phyloP scores from a whole-genome alignment of 2,888 invertebrate species.

The Bellardia bayeri region DNA sequence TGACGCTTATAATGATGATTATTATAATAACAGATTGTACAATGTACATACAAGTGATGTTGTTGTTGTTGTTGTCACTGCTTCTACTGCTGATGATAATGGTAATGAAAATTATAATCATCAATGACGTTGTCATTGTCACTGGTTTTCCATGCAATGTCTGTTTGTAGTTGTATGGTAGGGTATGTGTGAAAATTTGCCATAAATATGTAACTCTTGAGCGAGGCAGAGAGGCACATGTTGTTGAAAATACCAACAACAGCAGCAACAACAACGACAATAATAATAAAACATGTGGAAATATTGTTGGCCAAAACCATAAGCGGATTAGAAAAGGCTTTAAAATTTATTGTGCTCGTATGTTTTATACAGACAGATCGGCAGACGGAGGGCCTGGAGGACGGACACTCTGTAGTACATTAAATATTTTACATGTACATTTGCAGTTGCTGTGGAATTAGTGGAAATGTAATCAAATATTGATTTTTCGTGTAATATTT shows the following conservation, averaged over 20 bases:
- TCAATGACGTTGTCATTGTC: slow-evolving; percentile 68
- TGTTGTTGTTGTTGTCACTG: neutral
- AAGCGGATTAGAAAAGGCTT: slow-evolving; percentile 69
- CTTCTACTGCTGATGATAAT: slow-evolving; percentile 26
- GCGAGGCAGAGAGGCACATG: slow-evolving; percentile 8
- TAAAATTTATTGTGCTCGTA: slow-evolving; percentile 56
- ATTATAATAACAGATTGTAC: slow-evolving; percentile 18
- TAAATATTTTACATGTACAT: slow-evolving; percentile 53
- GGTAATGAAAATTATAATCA: slow-evolving; percentile 67
- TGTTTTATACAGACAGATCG: neutral
- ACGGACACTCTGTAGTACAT: slow-evolving; percentile 18
- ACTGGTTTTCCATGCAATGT: slow-evolving; percentile 18
- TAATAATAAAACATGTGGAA: slow-evolving; percentile 53
- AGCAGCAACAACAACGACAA: neutral
- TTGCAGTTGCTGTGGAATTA: slow-evolving; percentile 47
- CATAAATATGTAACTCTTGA: slow-evolving; percentile 31
- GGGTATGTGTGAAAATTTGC: slow-evolving; percentile 47
- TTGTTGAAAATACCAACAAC: slow-evolving; percentile 12
- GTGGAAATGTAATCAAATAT: slow-evolving; percentile 58
- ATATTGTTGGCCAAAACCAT: slow-evolving; percentile 62
- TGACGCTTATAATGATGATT: slow-evolving; percentile 44
- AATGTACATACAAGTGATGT: slow-evolving; percentile 1
- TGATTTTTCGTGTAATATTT: slow-evolving; percentile 32
- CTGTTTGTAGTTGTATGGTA: neutral
- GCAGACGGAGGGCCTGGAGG: neutral